Evolutionary conservation across 2,113 vertebrate species (phyloP).

Genomic region (Elephas maximus): DNA sequence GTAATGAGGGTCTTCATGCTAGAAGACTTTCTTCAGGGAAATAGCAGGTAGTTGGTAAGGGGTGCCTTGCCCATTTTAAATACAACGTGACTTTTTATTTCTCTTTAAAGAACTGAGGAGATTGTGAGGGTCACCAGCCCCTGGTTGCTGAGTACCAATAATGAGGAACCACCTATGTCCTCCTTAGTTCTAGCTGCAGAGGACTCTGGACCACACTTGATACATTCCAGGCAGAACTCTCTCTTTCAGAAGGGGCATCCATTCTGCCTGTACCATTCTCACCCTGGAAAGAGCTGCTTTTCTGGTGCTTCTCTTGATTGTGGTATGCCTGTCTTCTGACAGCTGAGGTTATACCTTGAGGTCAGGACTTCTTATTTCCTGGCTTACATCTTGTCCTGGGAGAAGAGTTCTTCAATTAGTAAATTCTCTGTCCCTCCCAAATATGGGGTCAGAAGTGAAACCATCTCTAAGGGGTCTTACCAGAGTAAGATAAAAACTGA

Average conservation of each 20-base stretch:
- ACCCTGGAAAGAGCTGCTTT: conserved; percentile 8
- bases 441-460: background rate
- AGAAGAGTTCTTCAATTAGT: background rate
- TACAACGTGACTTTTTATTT: background rate
- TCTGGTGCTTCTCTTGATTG: background rate
- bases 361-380: conserved; percentile 4
- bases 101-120: background rate
- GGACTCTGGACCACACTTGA: background rate
- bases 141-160: background rate
- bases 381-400: background rate
- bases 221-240: background rate
- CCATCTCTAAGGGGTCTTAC: background rate
- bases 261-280: background rate
- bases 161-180: background rate
- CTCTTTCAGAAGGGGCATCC: background rate
- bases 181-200: background rate
- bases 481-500: background rate
- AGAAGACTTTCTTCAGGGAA: conserved; percentile 39
- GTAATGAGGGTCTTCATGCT: background rate
- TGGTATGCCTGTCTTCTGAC: background rate
- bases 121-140: background rate
- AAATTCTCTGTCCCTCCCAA: conserved; percentile 29
- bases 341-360: background rate
- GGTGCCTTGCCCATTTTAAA: background rate
- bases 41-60: background rate